Conservation (phyloP, 2,113 vertebrate species). For the Thalassarche chlororhynchos region DNA sequence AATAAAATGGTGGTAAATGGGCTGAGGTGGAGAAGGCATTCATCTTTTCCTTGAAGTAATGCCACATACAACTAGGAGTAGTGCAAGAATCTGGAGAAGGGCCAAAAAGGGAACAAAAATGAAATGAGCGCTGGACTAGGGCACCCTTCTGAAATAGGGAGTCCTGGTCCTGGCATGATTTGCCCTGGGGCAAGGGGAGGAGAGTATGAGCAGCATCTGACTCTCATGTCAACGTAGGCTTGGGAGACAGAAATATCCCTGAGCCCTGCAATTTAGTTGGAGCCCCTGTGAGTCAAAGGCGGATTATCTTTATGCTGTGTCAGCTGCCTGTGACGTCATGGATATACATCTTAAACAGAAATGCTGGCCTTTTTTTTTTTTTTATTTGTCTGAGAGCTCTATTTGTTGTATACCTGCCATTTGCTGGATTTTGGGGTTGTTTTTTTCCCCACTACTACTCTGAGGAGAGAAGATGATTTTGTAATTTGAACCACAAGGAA, state of each 20-base stretch:
- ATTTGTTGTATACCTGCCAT: not conserved
- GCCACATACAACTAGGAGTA: not conserved
- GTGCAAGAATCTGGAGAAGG: not conserved
- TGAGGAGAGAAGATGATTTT: not conserved
- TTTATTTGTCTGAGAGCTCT: not conserved
- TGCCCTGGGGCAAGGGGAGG: not conserved
- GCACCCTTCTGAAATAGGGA: not conserved
- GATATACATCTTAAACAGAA: not conserved
- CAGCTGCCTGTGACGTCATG: not conserved
- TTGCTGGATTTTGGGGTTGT: not conserved
- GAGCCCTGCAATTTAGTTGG: not conserved
- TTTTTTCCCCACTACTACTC: not conserved
- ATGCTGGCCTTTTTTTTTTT: not conserved
- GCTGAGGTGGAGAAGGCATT: not conserved
- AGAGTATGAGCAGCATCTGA: not conserved
- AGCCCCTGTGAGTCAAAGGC: not conserved
- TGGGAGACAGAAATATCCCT: not conserved
- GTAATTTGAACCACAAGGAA: not conserved
- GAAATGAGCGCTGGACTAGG: not conserved
- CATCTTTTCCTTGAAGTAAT: not conserved
- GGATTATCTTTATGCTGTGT: not conserved
- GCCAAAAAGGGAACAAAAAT: not conserved
- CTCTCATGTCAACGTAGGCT: rapidly evolving
- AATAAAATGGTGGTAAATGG: not conserved
- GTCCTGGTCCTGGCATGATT: not conserved